Evolutionary conservation across 2,113 vertebrate genomes (phyloP).

Genomic region (Callipepla californica): DNA sequence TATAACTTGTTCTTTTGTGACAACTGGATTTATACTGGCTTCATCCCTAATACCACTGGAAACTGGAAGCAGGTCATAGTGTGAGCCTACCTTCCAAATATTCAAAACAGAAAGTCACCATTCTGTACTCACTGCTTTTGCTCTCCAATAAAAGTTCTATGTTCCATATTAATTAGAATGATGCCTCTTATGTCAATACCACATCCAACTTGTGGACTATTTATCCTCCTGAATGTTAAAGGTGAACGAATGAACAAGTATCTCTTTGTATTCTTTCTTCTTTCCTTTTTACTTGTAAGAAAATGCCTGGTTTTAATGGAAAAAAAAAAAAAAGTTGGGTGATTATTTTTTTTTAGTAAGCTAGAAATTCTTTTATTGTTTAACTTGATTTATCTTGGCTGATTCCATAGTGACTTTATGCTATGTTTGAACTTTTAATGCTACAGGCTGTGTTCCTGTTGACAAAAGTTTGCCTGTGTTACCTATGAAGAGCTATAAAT

Average conservation of each 20-base stretch:
- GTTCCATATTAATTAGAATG: slow-evolving; percentile 14
- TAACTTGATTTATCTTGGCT: background rate
- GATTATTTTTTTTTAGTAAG: background rate
- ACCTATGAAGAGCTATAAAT: background rate
- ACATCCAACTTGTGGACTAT: background rate
- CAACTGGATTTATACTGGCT: slow-evolving; percentile 84
- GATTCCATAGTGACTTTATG: background rate
- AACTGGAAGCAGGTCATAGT: slow-evolving; percentile 78
- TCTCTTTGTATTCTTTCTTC: background rate
- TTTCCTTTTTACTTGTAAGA: slow-evolving; percentile 18
- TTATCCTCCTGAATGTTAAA: slow-evolving; percentile 28
- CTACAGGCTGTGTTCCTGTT: rapidly evolving
- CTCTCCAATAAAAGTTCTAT: slow-evolving; percentile 25
- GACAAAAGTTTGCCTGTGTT: background rate
- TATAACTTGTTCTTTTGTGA: slow-evolving; percentile 85
- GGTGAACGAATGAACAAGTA: slow-evolving; percentile 1
- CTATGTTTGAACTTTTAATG: background rate
- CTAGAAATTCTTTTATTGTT: background rate
- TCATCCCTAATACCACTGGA: slow-evolving; percentile 83
- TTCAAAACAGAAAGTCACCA: slow-evolving; percentile 75
- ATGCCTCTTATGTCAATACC: slow-evolving; percentile 6
- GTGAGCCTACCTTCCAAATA: slow-evolving; percentile 67
- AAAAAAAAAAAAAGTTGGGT: background rate
- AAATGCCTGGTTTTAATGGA: background rate
- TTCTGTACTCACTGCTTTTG: slow-evolving; percentile 23